phyloP scores from a whole-genome alignment of 2,797 vertebrate species.

The Coracias cyanogaster region DNA sequence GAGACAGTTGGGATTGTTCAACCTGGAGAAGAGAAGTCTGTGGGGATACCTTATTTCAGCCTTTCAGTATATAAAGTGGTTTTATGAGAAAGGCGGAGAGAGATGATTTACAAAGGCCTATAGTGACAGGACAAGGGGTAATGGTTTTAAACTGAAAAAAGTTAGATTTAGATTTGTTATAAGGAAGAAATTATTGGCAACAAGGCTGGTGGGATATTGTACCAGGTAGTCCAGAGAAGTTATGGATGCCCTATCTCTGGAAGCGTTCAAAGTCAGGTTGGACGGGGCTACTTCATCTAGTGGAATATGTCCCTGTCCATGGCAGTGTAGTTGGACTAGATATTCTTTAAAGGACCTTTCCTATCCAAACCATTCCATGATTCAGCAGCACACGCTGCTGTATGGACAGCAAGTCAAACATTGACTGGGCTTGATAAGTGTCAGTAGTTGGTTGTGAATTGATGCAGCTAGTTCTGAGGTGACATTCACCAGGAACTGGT shows the following conservation, averaged over 20 bases:
- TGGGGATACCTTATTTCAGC: too few relatives aligned
- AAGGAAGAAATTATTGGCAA: neutral
- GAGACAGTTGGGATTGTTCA: too few relatives aligned
- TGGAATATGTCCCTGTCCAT: too few relatives aligned
- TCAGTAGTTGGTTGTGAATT: neutral
- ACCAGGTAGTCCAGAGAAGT: too few relatives aligned
- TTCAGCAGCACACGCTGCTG: neutral
- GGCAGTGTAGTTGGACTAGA: too few relatives aligned
- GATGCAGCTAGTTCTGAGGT: neutral
- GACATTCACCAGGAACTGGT: fast-evolving
- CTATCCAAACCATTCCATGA: neutral
- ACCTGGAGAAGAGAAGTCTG: too few relatives aligned
- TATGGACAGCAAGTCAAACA: neutral
- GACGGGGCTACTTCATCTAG: too few relatives aligned
- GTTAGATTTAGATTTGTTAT: neutral
- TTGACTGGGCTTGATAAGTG: neutral
- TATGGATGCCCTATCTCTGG: too few relatives aligned
- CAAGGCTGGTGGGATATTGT: neutral
- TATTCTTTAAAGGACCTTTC: too few relatives aligned
- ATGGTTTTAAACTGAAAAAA: too few relatives aligned
- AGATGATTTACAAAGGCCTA: neutral
- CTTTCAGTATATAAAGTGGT: too few relatives aligned
- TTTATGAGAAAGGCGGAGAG: neutral
- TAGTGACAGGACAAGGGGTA: neutral
- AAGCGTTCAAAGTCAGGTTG: too few relatives aligned